These are phyloP conservation scores for Corythoichthys haematopterus DNA, from an alignment of 2,113 vertebrate species.

Conservation along the genomic window DNA sequence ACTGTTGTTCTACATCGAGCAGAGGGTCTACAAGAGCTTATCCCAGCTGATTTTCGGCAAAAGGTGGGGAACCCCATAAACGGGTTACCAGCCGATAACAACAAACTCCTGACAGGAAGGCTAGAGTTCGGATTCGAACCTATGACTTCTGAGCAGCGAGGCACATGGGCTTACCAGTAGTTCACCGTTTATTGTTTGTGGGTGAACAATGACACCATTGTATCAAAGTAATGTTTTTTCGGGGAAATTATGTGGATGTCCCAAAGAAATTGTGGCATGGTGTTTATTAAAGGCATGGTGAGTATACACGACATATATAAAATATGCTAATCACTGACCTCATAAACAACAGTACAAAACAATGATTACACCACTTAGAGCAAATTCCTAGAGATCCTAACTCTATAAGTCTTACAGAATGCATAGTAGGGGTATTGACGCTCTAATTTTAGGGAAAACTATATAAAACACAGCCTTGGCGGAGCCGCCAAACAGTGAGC, in stretches of 20 bases:
- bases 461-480: conserved; percentile 16
- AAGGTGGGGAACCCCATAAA: no score
- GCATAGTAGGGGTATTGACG: conserved; percentile 20
- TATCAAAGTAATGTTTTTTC: not conserved
- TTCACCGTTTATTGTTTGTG: no score
- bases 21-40: no score
- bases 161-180: no score
- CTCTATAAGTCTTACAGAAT: conserved; percentile 10
- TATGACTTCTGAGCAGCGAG: no score
- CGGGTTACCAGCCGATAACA: no score
- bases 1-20: no score
- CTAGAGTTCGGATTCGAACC: no score
- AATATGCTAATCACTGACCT: conserved; percentile 1
- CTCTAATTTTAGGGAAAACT: conserved; percentile 15
- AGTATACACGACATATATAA: not conserved
- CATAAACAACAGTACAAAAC: conserved; percentile 3
- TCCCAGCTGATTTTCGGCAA: no score
- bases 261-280: no score
- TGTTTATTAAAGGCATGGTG: no score
- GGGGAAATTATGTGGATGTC: conserved; percentile 13
- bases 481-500: conserved; percentile 39
- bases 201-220: not conserved
- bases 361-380: conserved; percentile 2
- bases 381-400: conserved; percentile 9
- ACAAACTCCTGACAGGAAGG: no score